Conservation (phyloP, 2,888 invertebrate genomes). For the Boloria selene region DNA sequence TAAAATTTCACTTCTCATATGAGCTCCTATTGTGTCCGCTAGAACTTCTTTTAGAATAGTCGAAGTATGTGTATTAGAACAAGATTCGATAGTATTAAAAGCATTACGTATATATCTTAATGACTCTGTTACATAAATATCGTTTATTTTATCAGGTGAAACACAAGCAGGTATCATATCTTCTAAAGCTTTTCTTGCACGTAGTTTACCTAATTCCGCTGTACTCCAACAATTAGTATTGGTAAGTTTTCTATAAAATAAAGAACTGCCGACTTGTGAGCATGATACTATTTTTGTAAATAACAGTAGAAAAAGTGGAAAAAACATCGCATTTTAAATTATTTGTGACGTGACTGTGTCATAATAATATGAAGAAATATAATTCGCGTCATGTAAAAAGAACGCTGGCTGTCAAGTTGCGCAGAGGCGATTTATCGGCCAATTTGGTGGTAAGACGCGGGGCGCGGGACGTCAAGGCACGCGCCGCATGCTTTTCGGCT, state of each 20-base stretch:
- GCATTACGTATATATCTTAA: conserved; percentile 59
- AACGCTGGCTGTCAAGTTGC: too few species aligned
- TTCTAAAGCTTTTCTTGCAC: conserved; percentile 64
- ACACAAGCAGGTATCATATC: conserved; percentile 53
- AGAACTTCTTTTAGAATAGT: conserved; percentile 59
- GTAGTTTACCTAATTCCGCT: conserved; percentile 63
- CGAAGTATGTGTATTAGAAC: conserved; percentile 46
- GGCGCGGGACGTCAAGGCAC: too few species aligned
- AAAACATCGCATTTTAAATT: conserved; percentile 59
- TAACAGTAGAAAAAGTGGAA: conserved; percentile 56
- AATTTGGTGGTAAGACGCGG: too few species aligned
- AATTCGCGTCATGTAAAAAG: too few species aligned
- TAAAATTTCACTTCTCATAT: conserved; percentile 63
- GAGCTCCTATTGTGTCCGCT: conserved; percentile 68
- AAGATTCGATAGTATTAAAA: conserved; percentile 47
- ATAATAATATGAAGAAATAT: neutral
- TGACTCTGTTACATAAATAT: conserved; percentile 55
- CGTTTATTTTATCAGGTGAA: conserved; percentile 58
- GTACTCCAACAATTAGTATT: conserved; percentile 62
- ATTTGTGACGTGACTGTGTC: conserved; percentile 29
- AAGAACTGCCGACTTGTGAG: conserved; percentile 60
- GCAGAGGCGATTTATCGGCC: too few species aligned
- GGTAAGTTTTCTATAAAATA: conserved; percentile 56
- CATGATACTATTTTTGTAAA: conserved; percentile 47
- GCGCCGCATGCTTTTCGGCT: too few species aligned